Percentiles rank a stretch among this genome's conserved stretches.
These are phyloP conservation scores for Andricus grossulariae DNA, from an alignment of 1,140 invertebrate species.

Conservation along the genomic window DNA sequence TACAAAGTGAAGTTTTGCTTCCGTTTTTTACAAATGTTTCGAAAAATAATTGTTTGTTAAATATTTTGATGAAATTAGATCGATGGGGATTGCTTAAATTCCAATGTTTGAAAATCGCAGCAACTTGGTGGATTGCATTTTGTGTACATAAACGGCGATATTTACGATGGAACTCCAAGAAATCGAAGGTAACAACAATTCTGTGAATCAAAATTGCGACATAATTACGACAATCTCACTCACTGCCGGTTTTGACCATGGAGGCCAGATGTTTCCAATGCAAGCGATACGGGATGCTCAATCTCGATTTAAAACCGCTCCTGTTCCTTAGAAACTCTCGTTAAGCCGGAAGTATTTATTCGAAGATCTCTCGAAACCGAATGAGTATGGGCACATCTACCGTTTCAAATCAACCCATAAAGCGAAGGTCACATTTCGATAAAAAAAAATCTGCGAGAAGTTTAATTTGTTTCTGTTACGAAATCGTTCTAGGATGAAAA, in stretches of 20 bases:
- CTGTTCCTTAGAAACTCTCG: constrained; percentile 37
- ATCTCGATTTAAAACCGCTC: constrained; percentile 52
- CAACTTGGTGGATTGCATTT: constrained; percentile 21
- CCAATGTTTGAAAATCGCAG: constrained; percentile 16
- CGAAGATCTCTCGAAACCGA: constrained; percentile 46
- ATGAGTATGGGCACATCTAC: constrained; percentile 49
- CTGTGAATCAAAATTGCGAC: constrained; percentile 46
- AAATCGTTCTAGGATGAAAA: no score
- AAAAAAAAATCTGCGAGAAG: constrained; percentile 35
- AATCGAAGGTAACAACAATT: constrained; percentile 57
- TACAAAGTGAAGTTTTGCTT: no score
- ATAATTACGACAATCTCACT: constrained; percentile 49
- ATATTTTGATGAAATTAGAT: no score
- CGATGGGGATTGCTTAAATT: no score
- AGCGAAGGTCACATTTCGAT: constrained; percentile 45
- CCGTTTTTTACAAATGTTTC: no score
- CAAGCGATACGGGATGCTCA: constrained; percentile 36
- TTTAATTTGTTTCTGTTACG: no score
- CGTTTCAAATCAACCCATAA: constrained; percentile 46
- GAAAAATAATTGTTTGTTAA: no score
- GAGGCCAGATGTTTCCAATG: constrained; percentile 47
- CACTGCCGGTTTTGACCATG: constrained; percentile 55
- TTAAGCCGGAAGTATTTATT: constrained; percentile 62
- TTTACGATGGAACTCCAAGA: constrained; percentile 40
- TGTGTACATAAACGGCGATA: constrained; percentile 31